These are phyloP conservation scores for Melanotus villosus DNA, from an alignment of 2,888 invertebrate genomes.

Conservation along the genomic window DNA sequence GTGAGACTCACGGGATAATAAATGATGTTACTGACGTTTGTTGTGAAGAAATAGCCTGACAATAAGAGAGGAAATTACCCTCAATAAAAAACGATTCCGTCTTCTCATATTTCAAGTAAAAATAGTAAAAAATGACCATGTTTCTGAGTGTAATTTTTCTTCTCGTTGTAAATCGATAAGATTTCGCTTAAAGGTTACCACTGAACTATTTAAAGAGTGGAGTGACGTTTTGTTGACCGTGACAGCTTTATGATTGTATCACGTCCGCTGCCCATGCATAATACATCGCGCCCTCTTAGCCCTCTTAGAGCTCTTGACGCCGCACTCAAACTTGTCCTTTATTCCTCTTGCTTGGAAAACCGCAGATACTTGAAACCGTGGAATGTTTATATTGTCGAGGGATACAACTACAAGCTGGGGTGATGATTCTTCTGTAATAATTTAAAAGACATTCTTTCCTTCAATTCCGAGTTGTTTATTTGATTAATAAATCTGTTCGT, in stretches of 20 bases:
- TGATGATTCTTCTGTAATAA: neutral
- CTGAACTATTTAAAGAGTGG: slow-evolving; percentile 29
- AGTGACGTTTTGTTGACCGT: slow-evolving; percentile 42
- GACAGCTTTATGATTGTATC: slow-evolving; percentile 43
- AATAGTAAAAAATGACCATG: neutral
- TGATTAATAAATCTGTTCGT: neutral
- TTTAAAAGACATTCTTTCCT: slow-evolving; percentile 8
- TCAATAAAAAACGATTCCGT: neutral
- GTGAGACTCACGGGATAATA: neutral
- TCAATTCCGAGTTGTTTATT: neutral
- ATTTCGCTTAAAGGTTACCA: slow-evolving; percentile 13
- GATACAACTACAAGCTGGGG: slow-evolving; percentile 5
- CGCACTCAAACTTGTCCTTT: slow-evolving; percentile 33
- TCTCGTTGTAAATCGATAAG: neutral
- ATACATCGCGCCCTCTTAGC: slow-evolving; percentile 39
- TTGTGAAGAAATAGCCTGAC: no score
- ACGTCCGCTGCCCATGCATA: slow-evolving; percentile 39
- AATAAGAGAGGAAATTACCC: neutral
- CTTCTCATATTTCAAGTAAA: neutral
- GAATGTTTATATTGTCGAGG: slow-evolving; percentile 22
- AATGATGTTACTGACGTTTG: no score
- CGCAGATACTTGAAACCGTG: slow-evolving; percentile 7
- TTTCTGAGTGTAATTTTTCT: neutral
- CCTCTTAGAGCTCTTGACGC: slow-evolving; percentile 35
- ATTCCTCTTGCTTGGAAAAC: slow-evolving; percentile 20